Base-by-base conservation (phyloP, 2,888 invertebrate species). In the Acleris holmiana region DNA sequence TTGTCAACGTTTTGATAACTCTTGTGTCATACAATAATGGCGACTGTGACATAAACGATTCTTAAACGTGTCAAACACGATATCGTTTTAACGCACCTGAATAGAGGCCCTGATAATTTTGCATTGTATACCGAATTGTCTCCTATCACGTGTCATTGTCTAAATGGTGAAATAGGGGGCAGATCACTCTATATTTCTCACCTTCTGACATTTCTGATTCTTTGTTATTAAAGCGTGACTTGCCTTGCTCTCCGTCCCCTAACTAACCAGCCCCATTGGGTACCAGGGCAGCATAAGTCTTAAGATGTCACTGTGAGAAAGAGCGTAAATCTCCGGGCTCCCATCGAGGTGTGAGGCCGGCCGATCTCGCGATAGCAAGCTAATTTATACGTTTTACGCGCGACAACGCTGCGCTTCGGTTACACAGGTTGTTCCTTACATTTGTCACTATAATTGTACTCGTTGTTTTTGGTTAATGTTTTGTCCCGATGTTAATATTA, bases 361-460 rank as follows among this genome's bases (percentile, higher is more conserved):
- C 78, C 88, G 91, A 91, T 92, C 85, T 77, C 74, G 82, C 82
- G 92, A 92, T 92, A 92, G 84, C 82, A 75, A 17, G 82, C 83
- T 91, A 92, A 91, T 91, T 92, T 92, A 92, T 92, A 84, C 86
- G 89, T 89, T 90, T 90, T 90, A 91, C 88, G 84, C 88, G 89
- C 86, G 89, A 91, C 91, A 91, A 88, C 89, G 85, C 82, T 80
- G 78, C 77, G 76, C 78, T 77, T 77, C 75, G 73, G 75, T 76
- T 78, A 79, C 75, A 82, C 76, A 77, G 81, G 76, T 68, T 82
- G 83, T 71, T 78, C 70, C 63, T 69, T 72, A 69, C 68, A 71
- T 68, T 73, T 71, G 60, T 65, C 65, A 65, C 65, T 65, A 65
- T 65, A 66, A 66, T 61, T 61, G 66, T 56, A 56, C 61, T 66